Evolutionary conservation across 1,140 invertebrate species (phyloP).

Genomic region (Magallana gigas): DNA sequence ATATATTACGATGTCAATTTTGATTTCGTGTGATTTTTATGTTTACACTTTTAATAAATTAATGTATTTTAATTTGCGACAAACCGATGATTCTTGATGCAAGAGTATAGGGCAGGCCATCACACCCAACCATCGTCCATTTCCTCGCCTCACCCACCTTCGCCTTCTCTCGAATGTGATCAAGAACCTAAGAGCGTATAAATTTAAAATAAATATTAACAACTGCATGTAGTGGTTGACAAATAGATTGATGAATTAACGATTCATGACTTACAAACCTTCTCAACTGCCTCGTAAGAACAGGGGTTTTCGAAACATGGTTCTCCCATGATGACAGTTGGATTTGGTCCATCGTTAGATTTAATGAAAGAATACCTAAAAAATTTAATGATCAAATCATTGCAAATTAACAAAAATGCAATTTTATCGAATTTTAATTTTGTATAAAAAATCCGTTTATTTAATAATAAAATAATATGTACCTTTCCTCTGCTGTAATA

Average conservation of each 20-base stretch:
- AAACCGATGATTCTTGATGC: not conserved
- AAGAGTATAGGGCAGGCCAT: slow-evolving; percentile 40
- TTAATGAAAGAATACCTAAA: no score
- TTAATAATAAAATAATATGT: no score
- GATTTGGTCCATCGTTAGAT: no score
- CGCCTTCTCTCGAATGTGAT: not conserved
- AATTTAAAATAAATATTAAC: not conserved
- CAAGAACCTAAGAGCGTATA: not conserved
- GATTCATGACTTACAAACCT: not conserved
- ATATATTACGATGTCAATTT: no score
- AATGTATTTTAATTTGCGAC: no score
- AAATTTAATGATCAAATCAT: no score
- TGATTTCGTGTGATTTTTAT: no score
- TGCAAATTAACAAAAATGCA: no score
- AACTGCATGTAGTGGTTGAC: not conserved
- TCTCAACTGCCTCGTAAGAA: not conserved
- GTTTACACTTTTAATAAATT: no score
- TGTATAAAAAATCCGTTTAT: no score
- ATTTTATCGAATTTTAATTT: no score
- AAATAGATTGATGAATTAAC: not conserved
- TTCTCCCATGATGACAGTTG: not conserved
- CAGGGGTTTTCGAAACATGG: not conserved
- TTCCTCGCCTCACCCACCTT: not conserved
- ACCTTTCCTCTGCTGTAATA: no score
- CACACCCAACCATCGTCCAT: slow-evolving; percentile 46